Evolutionary conservation across 1,140 invertebrate species (phyloP).

Genomic region (Cyclina sinensis): DNA sequence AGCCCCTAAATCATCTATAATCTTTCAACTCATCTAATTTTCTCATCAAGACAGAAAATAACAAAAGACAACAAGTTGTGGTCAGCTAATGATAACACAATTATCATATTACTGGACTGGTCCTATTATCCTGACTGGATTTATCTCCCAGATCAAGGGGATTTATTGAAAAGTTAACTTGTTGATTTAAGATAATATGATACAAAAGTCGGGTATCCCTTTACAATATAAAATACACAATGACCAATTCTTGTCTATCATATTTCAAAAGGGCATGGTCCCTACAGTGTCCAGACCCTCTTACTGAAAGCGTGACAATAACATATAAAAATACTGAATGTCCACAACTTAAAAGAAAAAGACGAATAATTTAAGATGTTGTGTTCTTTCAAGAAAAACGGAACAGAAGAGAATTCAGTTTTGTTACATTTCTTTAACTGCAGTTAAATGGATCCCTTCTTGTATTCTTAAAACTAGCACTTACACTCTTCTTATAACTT

Average conservation of each 20-base stretch:
- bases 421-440: too few relatives aligned
- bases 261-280: slow-evolving; percentile 39
- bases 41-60: neutral
- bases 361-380: too few relatives aligned
- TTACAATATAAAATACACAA: slow-evolving; percentile 18
- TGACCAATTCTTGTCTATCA: slow-evolving; percentile 16
- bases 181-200: slow-evolving; percentile 19
- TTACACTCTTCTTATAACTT: too few relatives aligned
- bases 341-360: too few relatives aligned
- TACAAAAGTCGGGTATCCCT: neutral
- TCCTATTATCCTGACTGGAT: neutral
- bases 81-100: slow-evolving; percentile 16
- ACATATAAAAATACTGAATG: neutral
- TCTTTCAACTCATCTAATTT: slow-evolving; percentile 15
- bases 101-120: slow-evolving; percentile 6
- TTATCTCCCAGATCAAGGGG: neutral
- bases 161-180: slow-evolving; percentile 5
- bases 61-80: neutral
- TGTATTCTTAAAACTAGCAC: too few relatives aligned
- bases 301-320: too few relatives aligned
- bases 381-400: too few relatives aligned
- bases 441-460: too few relatives aligned
- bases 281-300: neutral
- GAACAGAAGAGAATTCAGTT: too few relatives aligned
- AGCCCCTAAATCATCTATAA: slow-evolving; percentile 11